A percentile compares a stretch with the other conserved stretches of the same genome.
Evolutionary conservation across 2,797 vertebrate species (phyloP).

Genomic region (Danio aesculapii): DNA sequence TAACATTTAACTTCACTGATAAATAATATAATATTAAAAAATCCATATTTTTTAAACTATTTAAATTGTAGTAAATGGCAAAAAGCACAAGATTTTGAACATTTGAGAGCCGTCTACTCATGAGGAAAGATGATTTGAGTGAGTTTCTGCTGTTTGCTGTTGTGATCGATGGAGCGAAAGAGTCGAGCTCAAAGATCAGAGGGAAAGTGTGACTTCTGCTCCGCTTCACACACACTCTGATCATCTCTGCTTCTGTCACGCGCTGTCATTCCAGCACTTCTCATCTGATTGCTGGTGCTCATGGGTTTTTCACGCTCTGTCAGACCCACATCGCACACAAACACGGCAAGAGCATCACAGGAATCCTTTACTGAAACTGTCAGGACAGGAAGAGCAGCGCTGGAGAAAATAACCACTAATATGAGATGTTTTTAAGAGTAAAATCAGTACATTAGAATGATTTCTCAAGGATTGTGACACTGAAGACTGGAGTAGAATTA

Average conservation of each 20-base stretch:
- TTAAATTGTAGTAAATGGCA: too few species aligned
- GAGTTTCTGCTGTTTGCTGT: neutral
- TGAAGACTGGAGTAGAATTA: too few species aligned
- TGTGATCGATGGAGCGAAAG: neutral
- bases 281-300: constrained; percentile 9
- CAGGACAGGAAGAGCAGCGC: too few species aligned
- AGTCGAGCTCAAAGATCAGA: constrained; percentile 13
- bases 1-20: too few species aligned
- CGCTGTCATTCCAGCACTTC: neutral
- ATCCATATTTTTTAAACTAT: neutral
- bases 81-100: too few species aligned
- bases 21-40: neutral
- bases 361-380: neutral
- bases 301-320: neutral
- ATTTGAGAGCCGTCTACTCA: too few species aligned
- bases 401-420: too few species aligned
- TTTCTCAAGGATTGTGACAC: too few species aligned
- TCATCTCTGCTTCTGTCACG: neutral
- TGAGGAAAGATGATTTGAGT: too few species aligned
- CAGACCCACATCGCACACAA: neutral
- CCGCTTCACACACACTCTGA: neutral
- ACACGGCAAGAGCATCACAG: neutral
- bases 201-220: neutral
- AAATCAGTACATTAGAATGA: too few species aligned
- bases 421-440: too few species aligned